Conservation (phyloP, 1,140 invertebrate species). For the Drosophila busckii region DNA sequence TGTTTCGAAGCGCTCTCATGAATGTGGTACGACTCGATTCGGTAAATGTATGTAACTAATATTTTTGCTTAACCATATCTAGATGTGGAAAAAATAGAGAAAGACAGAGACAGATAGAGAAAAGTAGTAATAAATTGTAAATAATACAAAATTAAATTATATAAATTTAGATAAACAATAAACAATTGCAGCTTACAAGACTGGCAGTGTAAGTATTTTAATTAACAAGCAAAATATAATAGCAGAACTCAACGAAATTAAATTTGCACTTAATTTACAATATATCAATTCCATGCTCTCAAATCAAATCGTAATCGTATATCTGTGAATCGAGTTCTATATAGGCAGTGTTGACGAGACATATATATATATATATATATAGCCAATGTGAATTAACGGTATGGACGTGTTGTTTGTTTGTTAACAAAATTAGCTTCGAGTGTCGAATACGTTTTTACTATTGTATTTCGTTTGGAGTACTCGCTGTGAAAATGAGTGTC, state of each 20-base stretch:
- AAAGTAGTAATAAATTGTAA: constrained; percentile 38
- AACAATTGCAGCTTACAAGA: constrained; percentile 6
- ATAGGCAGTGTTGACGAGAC: constrained; percentile 20
- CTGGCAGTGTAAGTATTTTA: constrained; percentile 39
- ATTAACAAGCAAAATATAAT: constrained; percentile 1
- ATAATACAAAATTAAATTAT: constrained; percentile 26
- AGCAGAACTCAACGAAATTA: neutral
- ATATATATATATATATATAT: neutral
- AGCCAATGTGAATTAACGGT: neutral
- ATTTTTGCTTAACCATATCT: constrained; percentile 75
- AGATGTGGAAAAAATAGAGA: constrained; percentile 29
- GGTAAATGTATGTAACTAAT: constrained; percentile 63
- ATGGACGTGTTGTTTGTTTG: constrained; percentile 17
- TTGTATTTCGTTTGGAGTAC: neutral
- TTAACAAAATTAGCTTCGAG: too few relatives aligned
- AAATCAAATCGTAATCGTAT: too few relatives aligned
- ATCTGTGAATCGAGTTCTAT: too few relatives aligned
- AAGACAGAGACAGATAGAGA: constrained; percentile 38
- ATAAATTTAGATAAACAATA: neutral
- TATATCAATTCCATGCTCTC: constrained; percentile 1
- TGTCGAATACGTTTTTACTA: neutral
- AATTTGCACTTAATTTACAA: constrained; percentile 17
- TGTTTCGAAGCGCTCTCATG: constrained; percentile 35
- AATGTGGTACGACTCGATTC: constrained; percentile 38
- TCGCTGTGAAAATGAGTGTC: constrained; percentile 44